phyloP scores from a whole-genome alignment of 1,140 invertebrate species.

The Drosophila trapezifrons region DNA sequence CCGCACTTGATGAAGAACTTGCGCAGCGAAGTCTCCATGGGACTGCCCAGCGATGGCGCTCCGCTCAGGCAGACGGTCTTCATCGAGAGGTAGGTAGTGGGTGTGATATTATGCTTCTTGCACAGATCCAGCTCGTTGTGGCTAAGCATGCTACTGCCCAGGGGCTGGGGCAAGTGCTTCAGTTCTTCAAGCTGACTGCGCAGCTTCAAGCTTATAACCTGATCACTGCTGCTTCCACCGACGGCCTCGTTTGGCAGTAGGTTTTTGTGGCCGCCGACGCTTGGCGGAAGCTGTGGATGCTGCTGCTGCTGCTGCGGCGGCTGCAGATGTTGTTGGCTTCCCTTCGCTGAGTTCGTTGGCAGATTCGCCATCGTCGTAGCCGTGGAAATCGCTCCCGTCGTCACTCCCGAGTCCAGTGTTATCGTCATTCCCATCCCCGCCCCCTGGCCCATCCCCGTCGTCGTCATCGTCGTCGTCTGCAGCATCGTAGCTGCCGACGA shows the following conservation, averaged over 20 bases:
- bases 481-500: constrained; percentile 83
- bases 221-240: constrained; percentile 40
- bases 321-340: constrained; percentile 66
- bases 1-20: constrained; percentile 84
- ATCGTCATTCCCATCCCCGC: constrained; percentile 37
- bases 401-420: constrained; percentile 57
- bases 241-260: constrained; percentile 45
- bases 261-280: constrained; percentile 38
- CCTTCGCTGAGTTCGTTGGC: constrained; percentile 66
- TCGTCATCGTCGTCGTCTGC: constrained; percentile 60
- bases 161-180: constrained; percentile 66
- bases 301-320: constrained; percentile 39
- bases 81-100: constrained; percentile 86
- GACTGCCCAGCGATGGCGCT: constrained; percentile 69
- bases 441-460: constrained; percentile 34
- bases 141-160: constrained; percentile 82
- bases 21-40: constrained; percentile 77
- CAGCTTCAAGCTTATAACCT: constrained; percentile 67
- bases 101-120: constrained; percentile 85
- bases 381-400: constrained; percentile 75
- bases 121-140: constrained; percentile 85
- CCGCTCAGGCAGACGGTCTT: constrained; percentile 85
- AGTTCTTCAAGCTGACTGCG: constrained; percentile 75
- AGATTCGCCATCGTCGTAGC: constrained; percentile 78
- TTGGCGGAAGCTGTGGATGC: constrained; percentile 39